Evolutionary conservation across 2,113 vertebrate genomes (phyloP), one percentile per base, ranked within the genome.

Genomic region (Nothobranchius furzeri): DNA sequence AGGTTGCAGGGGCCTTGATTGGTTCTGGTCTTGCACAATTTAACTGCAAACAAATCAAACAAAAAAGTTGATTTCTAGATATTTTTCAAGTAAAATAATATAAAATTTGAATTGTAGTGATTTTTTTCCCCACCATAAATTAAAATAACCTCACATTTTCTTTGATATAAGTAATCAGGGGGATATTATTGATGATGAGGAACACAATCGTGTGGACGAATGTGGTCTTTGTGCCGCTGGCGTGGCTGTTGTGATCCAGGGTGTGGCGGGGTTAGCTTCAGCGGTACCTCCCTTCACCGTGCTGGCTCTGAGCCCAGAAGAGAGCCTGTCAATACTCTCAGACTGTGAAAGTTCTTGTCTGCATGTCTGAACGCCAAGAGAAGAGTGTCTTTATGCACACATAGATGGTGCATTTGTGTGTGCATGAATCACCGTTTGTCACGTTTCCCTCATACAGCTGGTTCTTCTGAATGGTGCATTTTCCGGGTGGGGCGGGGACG

Each of bases 341-440:
- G 76, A 82, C 71, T 60, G 88, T 75, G 82, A 86, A 89, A 90
- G 89, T 87, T 90, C 87, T 90, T 59, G 70, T 75, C 74, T 79
- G 74, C 80, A 66, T 75, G 71, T 82, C 70, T 75, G 75, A 54
- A 45, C 65, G 53, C 50, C 48, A 59, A 73, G 70, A 70, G 46
- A 49, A 57, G 13, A 51, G 62, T 35, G n/a, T 60, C 57, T 69
- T 45, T 68, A 42, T 50, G 48, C 60, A 65, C 40, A 25, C n/a
- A 37, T 56, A 14, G 46, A 3, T 68, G 46, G 30, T 76, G 43
- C 57, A 24, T 60, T 12, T 72, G 46, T 57, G 30, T 58, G 52
- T 65, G 60, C 24, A 55, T 60, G 24, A 71, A 74, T 68, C 53
- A 53, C 24, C 62, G 8, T 59, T 55, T 63, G 53, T 63, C 46